phyloP scores from a whole-genome alignment of 2,888 invertebrate genomes.

The Phasia obesa region DNA sequence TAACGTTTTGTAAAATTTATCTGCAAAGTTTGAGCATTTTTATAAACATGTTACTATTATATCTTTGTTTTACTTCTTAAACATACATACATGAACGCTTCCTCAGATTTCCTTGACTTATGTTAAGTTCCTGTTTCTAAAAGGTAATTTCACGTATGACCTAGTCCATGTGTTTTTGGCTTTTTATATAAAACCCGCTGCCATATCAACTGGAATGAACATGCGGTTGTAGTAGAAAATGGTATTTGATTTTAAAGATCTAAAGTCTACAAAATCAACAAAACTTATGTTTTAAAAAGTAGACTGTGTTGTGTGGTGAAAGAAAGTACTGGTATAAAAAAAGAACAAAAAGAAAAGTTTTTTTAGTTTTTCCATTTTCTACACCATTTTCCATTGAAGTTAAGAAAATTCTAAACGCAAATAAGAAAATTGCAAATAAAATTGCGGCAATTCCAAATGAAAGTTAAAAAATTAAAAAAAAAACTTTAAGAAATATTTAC shows the following conservation, averaged over 20 bases:
- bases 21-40: background rate
- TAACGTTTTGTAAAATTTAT: background rate
- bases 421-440: too few species aligned
- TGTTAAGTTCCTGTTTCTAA: conserved; percentile 22
- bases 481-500: too few species aligned
- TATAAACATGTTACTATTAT: background rate
- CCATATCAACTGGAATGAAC: conserved; percentile 17
- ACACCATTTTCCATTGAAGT: too few species aligned
- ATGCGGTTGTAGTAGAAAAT: background rate
- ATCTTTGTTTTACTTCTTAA: background rate
- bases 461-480: too few species aligned
- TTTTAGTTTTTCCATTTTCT: too few species aligned
- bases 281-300: background rate
- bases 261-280: background rate
- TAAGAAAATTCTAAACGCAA: too few species aligned
- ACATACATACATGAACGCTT: background rate
- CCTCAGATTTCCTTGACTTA: background rate
- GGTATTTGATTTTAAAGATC: conserved; percentile 2
- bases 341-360: too few species aligned
- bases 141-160: conserved; percentile 30
- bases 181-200: background rate
- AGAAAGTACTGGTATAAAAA: too few species aligned
- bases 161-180: conserved; percentile 4
- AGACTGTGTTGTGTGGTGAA: too few species aligned
- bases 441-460: too few species aligned